Conservation (phyloP, 2,888 invertebrate genomes). For the Timandra comae region DNA sequence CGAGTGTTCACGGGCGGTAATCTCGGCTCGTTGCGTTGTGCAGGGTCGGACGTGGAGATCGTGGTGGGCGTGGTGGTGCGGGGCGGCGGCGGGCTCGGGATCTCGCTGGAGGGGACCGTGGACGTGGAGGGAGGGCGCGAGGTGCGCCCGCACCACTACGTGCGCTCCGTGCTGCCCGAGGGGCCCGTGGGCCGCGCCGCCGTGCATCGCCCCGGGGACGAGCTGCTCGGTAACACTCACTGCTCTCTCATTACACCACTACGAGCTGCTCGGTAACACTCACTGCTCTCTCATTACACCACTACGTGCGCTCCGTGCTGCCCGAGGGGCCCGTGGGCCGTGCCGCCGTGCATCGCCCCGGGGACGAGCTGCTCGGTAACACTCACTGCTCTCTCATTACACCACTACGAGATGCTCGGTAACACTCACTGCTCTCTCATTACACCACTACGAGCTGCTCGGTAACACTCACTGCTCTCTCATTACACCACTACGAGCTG, state of each 20-base stretch:
- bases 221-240: conserved; percentile 82
- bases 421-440: no score
- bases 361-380: conserved; percentile 80
- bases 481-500: no score
- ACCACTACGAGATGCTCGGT: no score
- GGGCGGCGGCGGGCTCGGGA: conserved; percentile 96
- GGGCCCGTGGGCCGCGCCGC: conserved; percentile 97
- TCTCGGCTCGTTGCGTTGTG: no score
- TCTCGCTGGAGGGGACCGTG: conserved; percentile 98
- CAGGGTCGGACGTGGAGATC: conserved; percentile 69
- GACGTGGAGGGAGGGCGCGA: conserved; percentile 99
- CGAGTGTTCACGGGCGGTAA: no score
- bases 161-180: conserved; percentile 96
- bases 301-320: conserved; percentile 97
- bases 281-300: conserved; percentile 81
- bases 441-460: no score
- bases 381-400: no score
- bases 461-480: no score
- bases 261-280: no score
- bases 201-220: conserved; percentile 94
- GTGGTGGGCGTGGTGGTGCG: conserved; percentile 71
- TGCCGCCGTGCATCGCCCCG: conserved; percentile 91
- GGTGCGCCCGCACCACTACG: conserved; percentile 98
- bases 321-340: conserved; percentile 98
- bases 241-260: no score